phyloP scores from a whole-genome alignment of 2,113 vertebrate genomes.

The Pterocles burchelli region DNA sequence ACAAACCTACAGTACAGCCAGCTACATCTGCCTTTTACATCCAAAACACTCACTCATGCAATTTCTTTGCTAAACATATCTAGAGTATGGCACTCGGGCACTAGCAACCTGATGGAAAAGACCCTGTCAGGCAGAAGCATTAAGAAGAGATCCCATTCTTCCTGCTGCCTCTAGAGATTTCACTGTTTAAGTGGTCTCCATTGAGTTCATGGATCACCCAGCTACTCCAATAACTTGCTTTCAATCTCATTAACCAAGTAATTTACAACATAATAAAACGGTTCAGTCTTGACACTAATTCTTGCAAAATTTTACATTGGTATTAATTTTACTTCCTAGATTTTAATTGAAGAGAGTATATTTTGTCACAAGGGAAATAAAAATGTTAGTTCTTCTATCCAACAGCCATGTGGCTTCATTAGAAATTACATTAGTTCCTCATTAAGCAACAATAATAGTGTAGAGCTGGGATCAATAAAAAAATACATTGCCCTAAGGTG shows the following conservation, averaged over 20 bases:
- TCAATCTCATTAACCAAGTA: slow-evolving; percentile 18
- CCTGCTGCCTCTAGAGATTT: neutral
- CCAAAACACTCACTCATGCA: neutral
- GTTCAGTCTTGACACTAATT: slow-evolving; percentile 38
- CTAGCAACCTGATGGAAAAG: neutral
- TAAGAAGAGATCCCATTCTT: neutral
- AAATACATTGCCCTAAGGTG: slow-evolving; percentile 52
- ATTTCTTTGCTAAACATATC: neutral
- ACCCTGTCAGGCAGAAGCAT: neutral
- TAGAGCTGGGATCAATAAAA: slow-evolving; percentile 63
- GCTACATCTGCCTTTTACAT: neutral
- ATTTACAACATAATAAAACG: slow-evolving; percentile 62
- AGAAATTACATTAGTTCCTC: slow-evolving; percentile 75
- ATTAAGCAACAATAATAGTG: slow-evolving; percentile 73
- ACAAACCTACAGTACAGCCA: neutral
- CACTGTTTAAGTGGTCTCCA: neutral
- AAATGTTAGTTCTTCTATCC: slow-evolving; percentile 46
- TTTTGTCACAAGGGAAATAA: slow-evolving; percentile 69
- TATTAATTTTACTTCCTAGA: slow-evolving; percentile 68
- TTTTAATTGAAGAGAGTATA: slow-evolving; percentile 72
- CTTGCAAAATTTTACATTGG: slow-evolving; percentile 31
- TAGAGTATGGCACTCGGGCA: neutral
- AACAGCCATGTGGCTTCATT: slow-evolving; percentile 66
- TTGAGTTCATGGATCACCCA: neutral
- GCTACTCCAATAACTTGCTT: neutral